phyloP scores from a whole-genome alignment of 92 coral and sea anemone species.

The Parazoanthus atlanticus region DNA sequence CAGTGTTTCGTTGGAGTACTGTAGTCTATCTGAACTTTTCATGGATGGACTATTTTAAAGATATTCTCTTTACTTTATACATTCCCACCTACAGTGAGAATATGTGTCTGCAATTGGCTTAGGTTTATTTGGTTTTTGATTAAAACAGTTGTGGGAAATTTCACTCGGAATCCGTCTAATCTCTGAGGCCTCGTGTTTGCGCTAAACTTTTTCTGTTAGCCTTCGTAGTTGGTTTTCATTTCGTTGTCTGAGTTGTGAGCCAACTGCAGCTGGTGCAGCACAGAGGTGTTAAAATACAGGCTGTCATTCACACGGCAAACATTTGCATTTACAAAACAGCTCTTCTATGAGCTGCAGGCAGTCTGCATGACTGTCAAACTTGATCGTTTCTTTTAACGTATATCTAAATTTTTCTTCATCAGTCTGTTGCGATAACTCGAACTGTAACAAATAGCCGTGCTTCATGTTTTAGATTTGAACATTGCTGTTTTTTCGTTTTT shows the following conservation, averaged over 20 bases:
- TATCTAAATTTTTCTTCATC: background rate
- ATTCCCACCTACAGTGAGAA: background rate
- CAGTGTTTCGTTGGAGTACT: background rate
- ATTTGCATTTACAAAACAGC: constrained; percentile 17
- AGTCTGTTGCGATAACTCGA: background rate
- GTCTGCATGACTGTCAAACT: too few relatives aligned
- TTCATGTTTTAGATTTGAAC: background rate
- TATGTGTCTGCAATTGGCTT: background rate
- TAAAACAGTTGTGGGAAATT: background rate
- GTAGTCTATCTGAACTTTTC: background rate
- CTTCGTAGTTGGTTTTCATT: background rate
- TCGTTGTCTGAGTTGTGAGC: background rate
- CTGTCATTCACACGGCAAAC: constrained; percentile 21
- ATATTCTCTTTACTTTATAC: background rate
- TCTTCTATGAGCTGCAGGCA: background rate
- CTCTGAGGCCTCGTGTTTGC: background rate
- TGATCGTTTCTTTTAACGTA: background rate
- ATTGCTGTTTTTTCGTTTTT: background rate
- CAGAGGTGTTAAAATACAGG: background rate
- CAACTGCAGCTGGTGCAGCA: background rate
- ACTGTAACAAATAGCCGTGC: background rate
- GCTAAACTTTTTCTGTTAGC: background rate
- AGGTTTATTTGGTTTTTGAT: background rate
- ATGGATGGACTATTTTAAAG: background rate
- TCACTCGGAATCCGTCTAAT: background rate